A percentile compares a stretch with the other conserved stretches of the same genome.
Evolutionary conservation across 2,113 vertebrate genomes (phyloP).

Genomic region (Herpailurus yagouaroundi): DNA sequence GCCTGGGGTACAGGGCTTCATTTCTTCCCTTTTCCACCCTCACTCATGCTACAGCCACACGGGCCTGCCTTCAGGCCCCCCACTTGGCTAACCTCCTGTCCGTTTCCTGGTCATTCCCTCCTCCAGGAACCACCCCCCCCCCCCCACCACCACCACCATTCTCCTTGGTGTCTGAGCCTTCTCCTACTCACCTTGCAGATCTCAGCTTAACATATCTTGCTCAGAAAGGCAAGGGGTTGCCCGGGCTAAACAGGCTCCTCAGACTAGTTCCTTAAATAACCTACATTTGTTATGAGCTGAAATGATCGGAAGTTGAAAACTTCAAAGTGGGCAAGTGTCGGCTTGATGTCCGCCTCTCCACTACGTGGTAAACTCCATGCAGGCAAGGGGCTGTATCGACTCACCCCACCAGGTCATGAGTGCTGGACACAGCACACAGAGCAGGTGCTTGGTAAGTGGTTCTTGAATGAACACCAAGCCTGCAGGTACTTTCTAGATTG

Average conservation of each 20-base stretch:
- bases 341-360: background rate
- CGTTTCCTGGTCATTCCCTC: background rate
- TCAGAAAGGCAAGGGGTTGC: background rate
- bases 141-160: background rate
- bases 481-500: no score
- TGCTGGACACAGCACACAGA: background rate
- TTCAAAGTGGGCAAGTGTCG: background rate
- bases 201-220: background rate
- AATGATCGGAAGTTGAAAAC: background rate
- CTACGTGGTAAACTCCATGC: background rate
- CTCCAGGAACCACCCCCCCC: fast-evolving
- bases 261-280: background rate
- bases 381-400: background rate
- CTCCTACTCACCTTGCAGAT: background rate
- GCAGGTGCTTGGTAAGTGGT: background rate
- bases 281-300: background rate
- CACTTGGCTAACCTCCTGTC: background rate
- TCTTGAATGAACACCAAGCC: background rate
- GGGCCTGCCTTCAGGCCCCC: background rate
- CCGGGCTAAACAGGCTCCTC: background rate
- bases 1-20: background rate
- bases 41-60: background rate
- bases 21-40: background rate
- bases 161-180: background rate
- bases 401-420: background rate